Percentiles rank a stretch among this genome's conserved stretches.
These are phyloP conservation scores for Scolopax mira DNA, from an alignment of 2,113 vertebrate genomes.

Conservation along the genomic window DNA sequence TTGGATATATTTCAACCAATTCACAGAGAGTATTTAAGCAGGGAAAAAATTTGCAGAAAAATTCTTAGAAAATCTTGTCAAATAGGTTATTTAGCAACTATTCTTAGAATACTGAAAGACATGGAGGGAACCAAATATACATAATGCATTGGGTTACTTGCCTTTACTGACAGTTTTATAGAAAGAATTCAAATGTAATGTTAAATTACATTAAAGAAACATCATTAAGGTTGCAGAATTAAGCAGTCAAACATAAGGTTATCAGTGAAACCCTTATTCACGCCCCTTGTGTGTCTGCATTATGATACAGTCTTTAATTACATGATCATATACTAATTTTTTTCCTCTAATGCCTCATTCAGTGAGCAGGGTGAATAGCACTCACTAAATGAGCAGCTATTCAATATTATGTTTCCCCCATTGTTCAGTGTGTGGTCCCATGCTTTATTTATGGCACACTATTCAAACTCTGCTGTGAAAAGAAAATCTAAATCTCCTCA, in stretches of 20 bases:
- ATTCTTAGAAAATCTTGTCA: background rate
- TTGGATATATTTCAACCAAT: conserved; percentile 1
- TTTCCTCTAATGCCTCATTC: background rate
- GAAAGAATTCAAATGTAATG: background rate
- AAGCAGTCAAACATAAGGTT: background rate
- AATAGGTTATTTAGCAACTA: conserved; percentile 13
- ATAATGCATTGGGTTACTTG: background rate
- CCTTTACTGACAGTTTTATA: background rate
- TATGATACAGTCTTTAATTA: conserved; percentile 42
- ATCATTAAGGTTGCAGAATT: conserved; percentile 21
- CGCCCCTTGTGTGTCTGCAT: background rate
- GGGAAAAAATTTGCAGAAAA: background rate
- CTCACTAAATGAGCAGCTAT: conserved; percentile 6
- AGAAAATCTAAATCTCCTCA: background rate
- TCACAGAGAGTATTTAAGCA: background rate
- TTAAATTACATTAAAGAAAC: conserved; percentile 12
- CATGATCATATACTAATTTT: background rate
- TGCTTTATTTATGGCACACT: conserved; percentile 23
- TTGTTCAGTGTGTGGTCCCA: conserved; percentile 27
- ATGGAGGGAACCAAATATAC: background rate
- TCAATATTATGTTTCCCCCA: conserved; percentile 15
- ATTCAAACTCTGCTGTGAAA: conserved; percentile 20
- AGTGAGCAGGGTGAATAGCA: background rate
- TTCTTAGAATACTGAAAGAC: background rate
- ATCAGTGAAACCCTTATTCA: background rate